A percentile compares a stretch with the other conserved stretches of the same genome.
Evolutionary conservation across 2,888 invertebrate species (phyloP).

Genomic region (Machimus rusticus): DNA sequence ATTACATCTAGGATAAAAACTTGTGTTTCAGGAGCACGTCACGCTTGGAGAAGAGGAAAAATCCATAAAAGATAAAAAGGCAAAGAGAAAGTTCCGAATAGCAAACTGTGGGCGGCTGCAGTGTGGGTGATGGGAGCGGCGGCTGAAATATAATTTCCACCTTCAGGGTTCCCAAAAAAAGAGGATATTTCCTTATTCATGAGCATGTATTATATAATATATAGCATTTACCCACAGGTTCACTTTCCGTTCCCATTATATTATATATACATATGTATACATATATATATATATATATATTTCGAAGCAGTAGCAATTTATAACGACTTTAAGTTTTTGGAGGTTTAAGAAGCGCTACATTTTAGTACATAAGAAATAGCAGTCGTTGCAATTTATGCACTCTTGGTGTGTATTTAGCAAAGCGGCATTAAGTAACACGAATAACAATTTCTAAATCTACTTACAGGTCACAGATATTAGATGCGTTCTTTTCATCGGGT

Average conservation of each 20-base stretch:
- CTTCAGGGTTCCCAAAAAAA: not conserved
- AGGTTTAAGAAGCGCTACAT: not conserved
- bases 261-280: no score
- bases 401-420: not conserved
- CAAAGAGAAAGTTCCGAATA: not conserved
- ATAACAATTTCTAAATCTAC: not conserved
- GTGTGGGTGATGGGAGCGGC: not conserved
- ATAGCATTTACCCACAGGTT: not conserved
- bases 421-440: not conserved
- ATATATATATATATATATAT: no score
- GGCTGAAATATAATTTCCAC: constrained; percentile 1
- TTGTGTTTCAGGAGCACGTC: not conserved
- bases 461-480: no score
- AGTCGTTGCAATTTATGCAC: not conserved
- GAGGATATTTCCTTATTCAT: constrained; percentile 26
- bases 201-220: constrained; percentile 12
- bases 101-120: not conserved
- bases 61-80: constrained; percentile 1
- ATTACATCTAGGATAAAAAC: constrained; percentile 19
- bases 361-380: not conserved
- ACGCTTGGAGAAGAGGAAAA: not conserved
- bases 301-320: not conserved
- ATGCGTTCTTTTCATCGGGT: no score
- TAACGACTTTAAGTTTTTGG: not conserved
- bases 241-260: not conserved